Base-by-base conservation (phyloP, 2,888 invertebrate genomes). In the Lithophane socia region DNA sequence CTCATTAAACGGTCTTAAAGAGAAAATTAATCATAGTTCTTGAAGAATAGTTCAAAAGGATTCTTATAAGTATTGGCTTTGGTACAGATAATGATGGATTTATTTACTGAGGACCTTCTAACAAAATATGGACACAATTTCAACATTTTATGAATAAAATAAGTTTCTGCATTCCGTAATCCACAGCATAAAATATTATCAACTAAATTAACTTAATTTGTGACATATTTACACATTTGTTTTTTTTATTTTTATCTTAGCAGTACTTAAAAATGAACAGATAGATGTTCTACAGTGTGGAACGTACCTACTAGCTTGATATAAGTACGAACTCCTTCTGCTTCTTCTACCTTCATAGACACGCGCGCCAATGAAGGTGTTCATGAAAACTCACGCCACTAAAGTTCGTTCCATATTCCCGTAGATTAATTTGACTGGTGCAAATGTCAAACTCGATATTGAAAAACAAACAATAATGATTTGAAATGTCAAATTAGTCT, bases 11-110 rank as follows among this genome's bases (percentile, higher is more conserved):
- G 63, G 21, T 67, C 63, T 79, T 56, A 47, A 79, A 52, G 44
- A 74, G 75, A 84, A 83, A 84, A 84, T 83, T 80, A 80, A 83
- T 80, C 80, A 83, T 75, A 75, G 80, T 79, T 84, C 61, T 63
- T 58, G 64, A 69, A 66, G 84, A 75, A 82, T 80, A 72, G 47
- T 56, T 77, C n/a, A 37, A 71, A 71, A 61, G 24, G 70, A 70
- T 70, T 65, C 73, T 47, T 73, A 21, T 21, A 58, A 56, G 49
- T 79, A 37, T n/a, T 61, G 52, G 44, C 69, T 76, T 78, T 52
- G 0, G 24, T 69, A 63, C 24, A 24, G 67, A 67, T 82, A 67
- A 29, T 44, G n/a, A 56, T 24, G 16, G 37, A 61, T 63, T 60
- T 58, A 58, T 58, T 60, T 37, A n/a, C 3, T 37, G 3, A 18